Percentiles rank a stretch among this genome's conserved stretches.
Conservation (phyloP, 2,888 invertebrate species). For the Elmis aenea region DNA sequence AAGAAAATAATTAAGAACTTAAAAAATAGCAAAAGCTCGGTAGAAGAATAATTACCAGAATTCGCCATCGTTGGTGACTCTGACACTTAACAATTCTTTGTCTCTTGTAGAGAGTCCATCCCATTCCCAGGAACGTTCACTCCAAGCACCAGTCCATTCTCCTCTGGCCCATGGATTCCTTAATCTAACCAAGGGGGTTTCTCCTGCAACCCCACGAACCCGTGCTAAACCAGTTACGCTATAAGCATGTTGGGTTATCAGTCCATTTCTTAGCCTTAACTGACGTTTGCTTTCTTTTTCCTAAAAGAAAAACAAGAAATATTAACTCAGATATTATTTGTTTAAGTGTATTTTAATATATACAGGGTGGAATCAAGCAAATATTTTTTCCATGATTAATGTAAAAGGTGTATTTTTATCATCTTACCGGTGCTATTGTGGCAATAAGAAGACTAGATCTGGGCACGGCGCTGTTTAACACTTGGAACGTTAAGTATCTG, state of each 20-base stretch:
- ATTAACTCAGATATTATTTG: no score
- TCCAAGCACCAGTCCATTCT: constrained; percentile 70
- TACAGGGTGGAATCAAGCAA: neutral
- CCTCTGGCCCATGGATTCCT: constrained; percentile 64
- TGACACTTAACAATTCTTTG: constrained; percentile 58
- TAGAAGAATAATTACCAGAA: no score
- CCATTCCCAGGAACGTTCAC: constrained; percentile 66
- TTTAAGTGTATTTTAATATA: no score
- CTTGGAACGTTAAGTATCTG: constrained; percentile 60
- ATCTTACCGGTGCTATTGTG: constrained; percentile 56
- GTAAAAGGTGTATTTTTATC: no score
- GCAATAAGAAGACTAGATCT: constrained; percentile 66
- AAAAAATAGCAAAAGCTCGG: no score
- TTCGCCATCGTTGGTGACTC: constrained; percentile 63
- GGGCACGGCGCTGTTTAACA: constrained; percentile 63
- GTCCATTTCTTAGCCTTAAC: constrained; percentile 56
- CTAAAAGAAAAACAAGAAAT: constrained; percentile 31
- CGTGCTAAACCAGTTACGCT: constrained; percentile 67
- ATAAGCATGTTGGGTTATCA: constrained; percentile 65
- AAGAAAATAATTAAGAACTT: no score
- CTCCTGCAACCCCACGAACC: constrained; percentile 56
- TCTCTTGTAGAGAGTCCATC: constrained; percentile 59
- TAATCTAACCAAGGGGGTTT: constrained; percentile 57
- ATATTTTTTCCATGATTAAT: no score
- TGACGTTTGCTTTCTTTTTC: constrained; percentile 55